phyloP scores from a whole-genome alignment of 2,888 invertebrate genomes.

The Chrysolina oricalcia region DNA sequence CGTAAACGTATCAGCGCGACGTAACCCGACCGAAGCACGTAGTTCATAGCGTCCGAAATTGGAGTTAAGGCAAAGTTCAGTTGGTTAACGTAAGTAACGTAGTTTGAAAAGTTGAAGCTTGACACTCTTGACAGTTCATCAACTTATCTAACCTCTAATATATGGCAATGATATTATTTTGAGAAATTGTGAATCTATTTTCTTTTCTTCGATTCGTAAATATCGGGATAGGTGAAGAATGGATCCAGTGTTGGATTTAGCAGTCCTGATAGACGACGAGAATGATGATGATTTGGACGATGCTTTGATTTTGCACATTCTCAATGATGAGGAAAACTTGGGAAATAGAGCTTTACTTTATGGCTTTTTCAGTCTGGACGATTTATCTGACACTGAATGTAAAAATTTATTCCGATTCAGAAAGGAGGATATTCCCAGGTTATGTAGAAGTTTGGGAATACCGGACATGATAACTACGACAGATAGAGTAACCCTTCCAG shows the following conservation, averaged over 20 bases:
- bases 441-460: constrained; percentile 24
- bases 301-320: constrained; percentile 16
- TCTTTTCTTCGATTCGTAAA: too few species aligned
- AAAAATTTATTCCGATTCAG: constrained; percentile 13
- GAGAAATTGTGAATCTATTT: not conserved
- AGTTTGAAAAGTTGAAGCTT: too few species aligned
- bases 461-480: too few species aligned
- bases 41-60: too few species aligned
- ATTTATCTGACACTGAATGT: constrained; percentile 18
- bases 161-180: not conserved
- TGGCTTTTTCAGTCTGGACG: constrained; percentile 1
- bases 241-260: constrained; percentile 18
- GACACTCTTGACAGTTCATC: too few species aligned
- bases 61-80: too few species aligned
- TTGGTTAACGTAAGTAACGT: too few species aligned
- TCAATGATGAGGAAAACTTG: constrained; percentile 18
- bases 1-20: too few species aligned
- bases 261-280: constrained; percentile 6
- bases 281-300: constrained; percentile 12
- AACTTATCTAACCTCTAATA: constrained; percentile 17
- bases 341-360: constrained; percentile 15
- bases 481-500: constrained; percentile 19
- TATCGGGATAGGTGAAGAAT: not conserved
- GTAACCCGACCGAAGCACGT: too few species aligned
- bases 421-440: not conserved